phyloP scores from a whole-genome alignment of 2,113 vertebrate genomes.

The Erpornis zantholeuca region DNA sequence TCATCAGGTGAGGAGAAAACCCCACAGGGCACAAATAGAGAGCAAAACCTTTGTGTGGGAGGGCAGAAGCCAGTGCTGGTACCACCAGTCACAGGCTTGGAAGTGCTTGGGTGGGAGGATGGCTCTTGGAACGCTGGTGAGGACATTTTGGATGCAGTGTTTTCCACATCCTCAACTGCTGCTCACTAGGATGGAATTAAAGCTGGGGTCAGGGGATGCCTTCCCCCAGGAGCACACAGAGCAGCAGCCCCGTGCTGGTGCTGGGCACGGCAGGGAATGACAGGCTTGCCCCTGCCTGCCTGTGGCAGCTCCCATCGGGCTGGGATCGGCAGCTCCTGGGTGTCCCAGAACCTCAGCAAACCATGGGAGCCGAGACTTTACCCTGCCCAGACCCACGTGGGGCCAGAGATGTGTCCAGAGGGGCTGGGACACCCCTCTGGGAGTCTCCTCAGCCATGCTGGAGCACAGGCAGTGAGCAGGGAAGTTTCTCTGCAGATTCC shows the following conservation, averaged over 20 bases:
- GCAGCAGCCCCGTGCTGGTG: background rate
- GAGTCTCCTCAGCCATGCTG: background rate
- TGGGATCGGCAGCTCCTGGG: background rate
- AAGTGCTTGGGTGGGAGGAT: fast-evolving
- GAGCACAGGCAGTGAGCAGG: background rate
- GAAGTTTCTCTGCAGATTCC: background rate
- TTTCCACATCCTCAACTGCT: background rate
- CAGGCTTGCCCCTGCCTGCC: background rate
- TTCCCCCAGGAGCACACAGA: background rate
- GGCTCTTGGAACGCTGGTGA: background rate
- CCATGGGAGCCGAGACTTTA: fast-evolving
- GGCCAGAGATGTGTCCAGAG: background rate
- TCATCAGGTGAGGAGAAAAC: background rate
- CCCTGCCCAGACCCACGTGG: background rate
- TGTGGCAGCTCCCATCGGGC: background rate
- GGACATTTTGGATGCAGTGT: background rate
- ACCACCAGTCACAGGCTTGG: fast-evolving
- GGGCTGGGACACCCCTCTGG: background rate
- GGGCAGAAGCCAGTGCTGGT: background rate
- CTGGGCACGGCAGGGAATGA: background rate
- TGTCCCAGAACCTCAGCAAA: background rate
- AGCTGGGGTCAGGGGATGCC: background rate
- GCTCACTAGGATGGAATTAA: background rate
- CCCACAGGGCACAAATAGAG: background rate
- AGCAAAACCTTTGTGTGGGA: background rate